phyloP scores from a whole-genome alignment of 1,140 invertebrate species.

The Papilio machaon region DNA sequence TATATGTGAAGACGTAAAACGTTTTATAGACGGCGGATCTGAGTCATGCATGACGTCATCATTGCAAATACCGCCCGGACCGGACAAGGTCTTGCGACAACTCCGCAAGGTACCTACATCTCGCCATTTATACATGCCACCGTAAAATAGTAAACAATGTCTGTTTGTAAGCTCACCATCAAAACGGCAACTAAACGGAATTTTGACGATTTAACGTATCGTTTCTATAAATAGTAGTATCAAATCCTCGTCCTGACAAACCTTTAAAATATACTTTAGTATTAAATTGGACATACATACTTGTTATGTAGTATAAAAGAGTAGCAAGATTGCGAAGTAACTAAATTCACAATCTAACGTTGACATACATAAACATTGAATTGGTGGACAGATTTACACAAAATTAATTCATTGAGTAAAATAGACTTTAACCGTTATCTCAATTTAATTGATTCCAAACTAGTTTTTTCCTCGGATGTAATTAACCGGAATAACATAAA shows the following conservation, averaged over 20 bases:
- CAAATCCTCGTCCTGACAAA: too few species aligned
- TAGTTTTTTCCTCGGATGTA: neutral
- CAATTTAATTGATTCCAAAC: conserved; percentile 12
- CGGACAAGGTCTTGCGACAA: conserved; percentile 58
- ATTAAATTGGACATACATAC: too few species aligned
- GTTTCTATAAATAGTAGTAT: too few species aligned
- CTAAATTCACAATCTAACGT: neutral
- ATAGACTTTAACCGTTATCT: conserved; percentile 1
- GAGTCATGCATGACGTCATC: conserved; percentile 61
- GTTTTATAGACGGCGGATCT: conserved; percentile 52
- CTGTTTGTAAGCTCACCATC: neutral
- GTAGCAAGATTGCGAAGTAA: neutral
- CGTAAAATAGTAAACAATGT: neutral
- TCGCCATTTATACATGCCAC: conserved; percentile 2
- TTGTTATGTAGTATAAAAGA: neutral
- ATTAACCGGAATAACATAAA: conserved; percentile 6
- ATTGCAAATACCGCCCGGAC: conserved; percentile 59
- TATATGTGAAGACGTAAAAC: conserved; percentile 46
- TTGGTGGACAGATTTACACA: neutral
- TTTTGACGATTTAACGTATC: too few species aligned
- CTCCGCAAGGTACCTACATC: neutral
- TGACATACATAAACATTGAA: neutral
- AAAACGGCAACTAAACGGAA: too few species aligned
- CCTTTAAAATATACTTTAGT: too few species aligned
- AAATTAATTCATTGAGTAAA: neutral